Conservation (phyloP, 2,113 vertebrate species). For the Nesogale talazaci region DNA sequence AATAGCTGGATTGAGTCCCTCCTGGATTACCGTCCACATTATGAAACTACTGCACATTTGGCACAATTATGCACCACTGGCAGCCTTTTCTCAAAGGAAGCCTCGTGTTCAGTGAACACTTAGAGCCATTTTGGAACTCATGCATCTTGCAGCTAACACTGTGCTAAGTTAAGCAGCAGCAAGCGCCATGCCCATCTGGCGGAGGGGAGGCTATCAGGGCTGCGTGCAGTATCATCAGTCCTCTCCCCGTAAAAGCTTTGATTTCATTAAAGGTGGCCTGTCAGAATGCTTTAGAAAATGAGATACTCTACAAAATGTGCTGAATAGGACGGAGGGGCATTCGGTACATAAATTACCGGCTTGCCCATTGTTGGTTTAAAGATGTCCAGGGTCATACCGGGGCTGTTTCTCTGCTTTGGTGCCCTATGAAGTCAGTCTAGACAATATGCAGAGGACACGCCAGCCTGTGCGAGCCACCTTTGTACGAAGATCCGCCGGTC, state of each 20-base stretch:
- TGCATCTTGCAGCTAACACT: constrained; percentile 79
- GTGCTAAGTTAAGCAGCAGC: constrained; percentile 75
- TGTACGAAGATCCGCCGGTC: neutral
- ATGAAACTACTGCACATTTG: constrained; percentile 80
- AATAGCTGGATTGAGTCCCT: constrained; percentile 76
- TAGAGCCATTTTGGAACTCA: constrained; percentile 79
- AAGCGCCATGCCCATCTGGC: constrained; percentile 71
- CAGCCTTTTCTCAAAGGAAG: constrained; percentile 81
- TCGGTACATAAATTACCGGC: constrained; percentile 50
- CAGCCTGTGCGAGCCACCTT: neutral
- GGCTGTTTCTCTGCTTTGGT: constrained; percentile 45
- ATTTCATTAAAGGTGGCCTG: constrained; percentile 75
- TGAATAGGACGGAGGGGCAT: constrained; percentile 56
- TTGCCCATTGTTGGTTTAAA: constrained; percentile 55
- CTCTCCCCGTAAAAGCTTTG: constrained; percentile 72
- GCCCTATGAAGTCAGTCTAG: neutral
- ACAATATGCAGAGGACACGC: neutral
- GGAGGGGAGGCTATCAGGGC: constrained; percentile 56
- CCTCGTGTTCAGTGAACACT: constrained; percentile 80
- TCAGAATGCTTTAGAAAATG: constrained; percentile 72
- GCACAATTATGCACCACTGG: constrained; percentile 79
- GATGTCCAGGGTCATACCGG: constrained; percentile 13
- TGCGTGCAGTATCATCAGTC: constrained; percentile 57
- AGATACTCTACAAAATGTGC: constrained; percentile 60
- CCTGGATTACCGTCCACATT: constrained; percentile 74